Conservation (phyloP, 1,140 invertebrate genomes). For the Drosophila ohnishii region DNA sequence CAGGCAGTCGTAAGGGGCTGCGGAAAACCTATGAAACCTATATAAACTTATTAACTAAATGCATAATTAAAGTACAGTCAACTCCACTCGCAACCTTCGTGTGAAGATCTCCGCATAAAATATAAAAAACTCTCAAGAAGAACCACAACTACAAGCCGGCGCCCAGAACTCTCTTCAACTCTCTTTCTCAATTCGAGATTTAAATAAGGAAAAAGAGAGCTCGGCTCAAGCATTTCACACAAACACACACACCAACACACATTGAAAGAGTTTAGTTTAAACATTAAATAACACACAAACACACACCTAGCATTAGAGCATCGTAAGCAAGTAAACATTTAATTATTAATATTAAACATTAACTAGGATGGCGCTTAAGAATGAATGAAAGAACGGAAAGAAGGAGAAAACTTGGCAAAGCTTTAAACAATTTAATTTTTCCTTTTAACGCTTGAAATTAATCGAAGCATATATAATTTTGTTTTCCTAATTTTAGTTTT, state of each 20-base stretch:
- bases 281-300: constrained; percentile 32
- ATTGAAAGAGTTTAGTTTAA: constrained; percentile 50
- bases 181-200: constrained; percentile 1
- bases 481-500: constrained; percentile 73
- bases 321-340: constrained; percentile 64
- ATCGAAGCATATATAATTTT: constrained; percentile 68
- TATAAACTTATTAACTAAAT: constrained; percentile 66
- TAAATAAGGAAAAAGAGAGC: constrained; percentile 2
- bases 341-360: constrained; percentile 65
- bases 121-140: constrained; percentile 46
- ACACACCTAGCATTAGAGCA: constrained; percentile 50
- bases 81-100: constrained; percentile 76
- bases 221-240: constrained; percentile 32
- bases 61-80: constrained; percentile 70
- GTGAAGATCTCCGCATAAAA: constrained; percentile 73
- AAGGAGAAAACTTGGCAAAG: constrained; percentile 75
- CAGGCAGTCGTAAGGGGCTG: constrained; percentile 69
- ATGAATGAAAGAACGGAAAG: constrained; percentile 28
- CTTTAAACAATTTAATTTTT: constrained; percentile 82
- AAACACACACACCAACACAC: constrained; percentile 22
- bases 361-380: constrained; percentile 51
- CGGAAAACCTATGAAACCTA: constrained; percentile 40
- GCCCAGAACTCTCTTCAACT: constrained; percentile 13
- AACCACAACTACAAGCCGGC: constrained; percentile 19
- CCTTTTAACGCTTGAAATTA: constrained; percentile 58